Evolutionary conservation across 2,797 vertebrate genomes (phyloP).

Genomic region (Brotogeris chrysoptera): DNA sequence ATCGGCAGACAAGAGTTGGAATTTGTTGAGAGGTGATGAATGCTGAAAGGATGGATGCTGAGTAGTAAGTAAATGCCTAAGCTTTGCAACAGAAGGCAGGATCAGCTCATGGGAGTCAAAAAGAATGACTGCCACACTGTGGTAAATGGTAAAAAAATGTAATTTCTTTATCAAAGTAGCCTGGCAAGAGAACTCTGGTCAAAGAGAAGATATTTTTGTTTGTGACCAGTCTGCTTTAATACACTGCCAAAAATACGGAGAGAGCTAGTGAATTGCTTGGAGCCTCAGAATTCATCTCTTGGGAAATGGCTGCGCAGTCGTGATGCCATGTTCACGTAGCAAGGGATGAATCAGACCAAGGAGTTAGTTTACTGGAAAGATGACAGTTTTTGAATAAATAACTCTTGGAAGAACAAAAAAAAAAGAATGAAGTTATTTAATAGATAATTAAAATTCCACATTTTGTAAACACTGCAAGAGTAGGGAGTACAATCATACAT

Average conservation of each 20-base stretch:
- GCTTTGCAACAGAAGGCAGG: background rate
- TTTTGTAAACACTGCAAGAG: background rate
- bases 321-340: rapidly evolving
- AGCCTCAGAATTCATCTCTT: background rate
- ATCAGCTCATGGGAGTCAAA: background rate
- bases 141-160: background rate
- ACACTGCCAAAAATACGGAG: background rate
- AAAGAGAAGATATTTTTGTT: background rate
- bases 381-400: background rate
- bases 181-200: background rate
- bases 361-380: background rate
- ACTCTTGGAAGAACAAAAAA: background rate
- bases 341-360: background rate
- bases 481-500: background rate
- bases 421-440: background rate
- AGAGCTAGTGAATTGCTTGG: background rate
- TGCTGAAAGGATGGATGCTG: rapidly evolving
- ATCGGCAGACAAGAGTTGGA: background rate
- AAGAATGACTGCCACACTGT: background rate
- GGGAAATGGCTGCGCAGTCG: background rate
- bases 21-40: background rate
- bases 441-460: background rate
- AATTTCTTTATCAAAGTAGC: background rate
- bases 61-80: background rate
- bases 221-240: background rate